Evolutionary conservation across 2,888 invertebrate genomes (phyloP), one percentile per base, ranked within the genome.

Genomic region (Desoria tigrina): DNA sequence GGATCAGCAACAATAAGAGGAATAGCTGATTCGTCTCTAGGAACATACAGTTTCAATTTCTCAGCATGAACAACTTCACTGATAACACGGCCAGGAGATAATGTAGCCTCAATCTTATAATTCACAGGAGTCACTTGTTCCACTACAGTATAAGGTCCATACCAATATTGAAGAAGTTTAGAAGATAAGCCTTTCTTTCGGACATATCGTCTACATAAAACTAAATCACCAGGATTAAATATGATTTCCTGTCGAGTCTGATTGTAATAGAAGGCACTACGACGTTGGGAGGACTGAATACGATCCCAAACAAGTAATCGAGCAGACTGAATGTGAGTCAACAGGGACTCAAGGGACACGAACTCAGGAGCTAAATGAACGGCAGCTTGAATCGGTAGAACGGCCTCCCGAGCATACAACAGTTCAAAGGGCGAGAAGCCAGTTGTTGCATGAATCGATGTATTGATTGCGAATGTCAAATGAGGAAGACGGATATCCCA

Each of bases 391-490:
- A 32, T 7, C 16, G 55, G 55, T 32, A 32, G 26, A 9, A n/a
- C 21, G 7, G 55, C 9, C 21, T 32, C 37, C 18, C 14, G 7
- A 6, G 32, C 55, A 32, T 55, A n/a, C n/a, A 55, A 7, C 21
- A 55, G 14, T 7, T n/a, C 27, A 21, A 55, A 55, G 6, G 55
- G 32, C 4, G 55, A n/a, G 37, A 32, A 55, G 7, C 32, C 37
- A 6, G 55, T 55, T 28, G 55, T 21, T 32, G 4, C 18, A n/a
- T 27, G n/a, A 9, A 27, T 21, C 4, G n/a, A 6, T 4, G 55
- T 6, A 55, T 55, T 55, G 9, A 55, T 55, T n/a, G 55, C 55
- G 21, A 55, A 55, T 37, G 28, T 27, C 4, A 55, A 7, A 16
- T 32, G 55, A 16, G 32, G 37, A 16, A 55, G 55, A 4, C 4